These are phyloP conservation scores for Melanaphis sacchari DNA, from an alignment of 1,140 invertebrate species.

Conservation along the genomic window DNA sequence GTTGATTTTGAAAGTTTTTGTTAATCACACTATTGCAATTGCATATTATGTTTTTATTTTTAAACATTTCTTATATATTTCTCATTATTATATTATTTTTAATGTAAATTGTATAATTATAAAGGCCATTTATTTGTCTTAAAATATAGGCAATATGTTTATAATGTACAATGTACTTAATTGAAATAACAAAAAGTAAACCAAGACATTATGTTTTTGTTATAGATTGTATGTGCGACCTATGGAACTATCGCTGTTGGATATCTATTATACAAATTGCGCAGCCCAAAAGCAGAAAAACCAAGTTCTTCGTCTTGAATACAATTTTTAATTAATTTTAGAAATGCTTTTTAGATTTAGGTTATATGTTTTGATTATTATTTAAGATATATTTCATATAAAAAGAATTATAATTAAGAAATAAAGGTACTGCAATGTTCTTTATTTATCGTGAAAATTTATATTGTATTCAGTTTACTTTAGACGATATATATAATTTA, in stretches of 20 bases:
- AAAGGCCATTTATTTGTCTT: no score
- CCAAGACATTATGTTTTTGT: background rate
- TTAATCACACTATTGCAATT: no score
- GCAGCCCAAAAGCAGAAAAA: constrained; percentile 32
- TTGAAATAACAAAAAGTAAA: background rate
- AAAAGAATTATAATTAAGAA: constrained; percentile 40
- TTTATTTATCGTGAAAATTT: background rate
- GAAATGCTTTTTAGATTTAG: constrained; percentile 28
- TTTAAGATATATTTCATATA: constrained; percentile 41
- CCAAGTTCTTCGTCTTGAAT: constrained; percentile 43
- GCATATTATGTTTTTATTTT: no score
- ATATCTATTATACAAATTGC: constrained; percentile 39
- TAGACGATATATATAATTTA: background rate
- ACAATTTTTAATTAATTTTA: constrained; percentile 40
- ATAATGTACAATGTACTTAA: background rate
- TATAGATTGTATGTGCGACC: constrained; percentile 45
- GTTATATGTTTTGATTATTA: constrained; percentile 44
- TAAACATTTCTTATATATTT: no score
- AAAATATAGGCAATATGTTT: background rate
- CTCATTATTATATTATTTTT: no score
- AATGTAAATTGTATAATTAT: no score
- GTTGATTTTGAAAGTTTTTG: no score
- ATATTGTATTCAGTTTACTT: constrained; percentile 38
- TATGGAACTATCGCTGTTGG: constrained; percentile 49
- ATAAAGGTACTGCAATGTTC: background rate